Evolutionary conservation across 2,113 vertebrate genomes (phyloP).

Genomic region (Spea bombifrons): DNA sequence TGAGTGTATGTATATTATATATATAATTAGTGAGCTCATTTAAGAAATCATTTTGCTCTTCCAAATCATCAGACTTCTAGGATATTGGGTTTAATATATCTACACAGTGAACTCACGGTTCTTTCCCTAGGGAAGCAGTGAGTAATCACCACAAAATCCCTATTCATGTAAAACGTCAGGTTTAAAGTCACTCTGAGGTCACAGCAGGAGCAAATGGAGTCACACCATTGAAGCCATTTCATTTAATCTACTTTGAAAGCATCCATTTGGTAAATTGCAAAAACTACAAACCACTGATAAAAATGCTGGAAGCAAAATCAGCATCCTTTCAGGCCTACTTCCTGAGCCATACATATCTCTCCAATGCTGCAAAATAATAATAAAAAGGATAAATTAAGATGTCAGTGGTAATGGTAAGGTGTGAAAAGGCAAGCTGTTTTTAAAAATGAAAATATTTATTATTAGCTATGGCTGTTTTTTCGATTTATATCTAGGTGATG

Average conservation of each 20-base stretch:
- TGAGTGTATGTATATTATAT: too few species aligned
- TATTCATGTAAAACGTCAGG: slow-evolving; percentile 10
- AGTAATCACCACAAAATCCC: background rate
- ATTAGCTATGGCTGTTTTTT: background rate
- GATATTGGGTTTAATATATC: slow-evolving; percentile 1
- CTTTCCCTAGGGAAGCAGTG: slow-evolving; percentile 2
- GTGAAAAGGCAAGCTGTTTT: background rate
- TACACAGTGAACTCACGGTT: background rate
- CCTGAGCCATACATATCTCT: background rate
- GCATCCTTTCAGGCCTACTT: background rate
- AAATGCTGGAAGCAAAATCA: background rate
- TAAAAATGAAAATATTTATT: background rate
- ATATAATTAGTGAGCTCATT: too few species aligned
- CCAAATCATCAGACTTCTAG: background rate
- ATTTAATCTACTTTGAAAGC: slow-evolving; percentile 31
- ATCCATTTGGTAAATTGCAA: slow-evolving; percentile 36
- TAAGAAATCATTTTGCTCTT: too few species aligned
- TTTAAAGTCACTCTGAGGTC: slow-evolving; percentile 15
- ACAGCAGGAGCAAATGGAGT: slow-evolving; percentile 17
- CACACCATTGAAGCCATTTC: background rate
- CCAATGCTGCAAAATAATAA: background rate
- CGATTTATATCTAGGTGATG: background rate
- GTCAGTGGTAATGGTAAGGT: background rate
- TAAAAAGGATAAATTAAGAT: slow-evolving; percentile 1
- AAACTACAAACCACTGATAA: background rate